Evolutionary conservation across 2,797 vertebrate genomes (phyloP).

Genomic region (Hippocampus kuda): DNA sequence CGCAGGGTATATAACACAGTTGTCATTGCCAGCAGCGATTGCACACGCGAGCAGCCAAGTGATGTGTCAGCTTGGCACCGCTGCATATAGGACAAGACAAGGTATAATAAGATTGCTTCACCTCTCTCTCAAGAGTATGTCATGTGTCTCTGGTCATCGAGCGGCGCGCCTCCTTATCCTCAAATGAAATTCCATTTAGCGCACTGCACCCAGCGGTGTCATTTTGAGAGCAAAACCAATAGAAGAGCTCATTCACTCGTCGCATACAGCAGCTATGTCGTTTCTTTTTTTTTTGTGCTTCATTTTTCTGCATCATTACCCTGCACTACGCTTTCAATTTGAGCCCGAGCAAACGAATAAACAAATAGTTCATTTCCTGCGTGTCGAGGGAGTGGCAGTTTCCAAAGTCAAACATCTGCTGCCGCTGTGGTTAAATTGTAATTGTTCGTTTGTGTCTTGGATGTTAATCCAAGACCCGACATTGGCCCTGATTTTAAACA

Average conservation of each 20-base stretch:
- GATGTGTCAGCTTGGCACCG: constrained; percentile 54
- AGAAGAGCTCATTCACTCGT: background rate
- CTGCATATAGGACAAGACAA: constrained; percentile 17
- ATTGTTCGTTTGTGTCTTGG: background rate
- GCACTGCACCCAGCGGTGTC: background rate
- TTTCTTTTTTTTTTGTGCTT: background rate
- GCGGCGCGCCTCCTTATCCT: constrained; percentile 31
- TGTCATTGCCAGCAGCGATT: constrained; percentile 51
- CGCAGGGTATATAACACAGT: constrained; percentile 62
- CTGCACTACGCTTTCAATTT: background rate
- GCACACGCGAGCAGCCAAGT: constrained; percentile 53
- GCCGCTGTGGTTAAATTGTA: background rate
- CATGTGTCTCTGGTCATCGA: constrained; percentile 31
- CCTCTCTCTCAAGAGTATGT: constrained; percentile 39
- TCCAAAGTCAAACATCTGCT: background rate
- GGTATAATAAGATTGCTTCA: constrained; percentile 25
- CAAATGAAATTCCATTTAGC: constrained; percentile 10
- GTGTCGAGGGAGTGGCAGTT: background rate
- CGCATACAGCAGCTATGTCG: background rate
- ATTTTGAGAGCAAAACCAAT: constrained; percentile 2
- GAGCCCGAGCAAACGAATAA: constrained; percentile 1
- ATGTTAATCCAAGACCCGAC: background rate
- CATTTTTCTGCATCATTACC: constrained; percentile 1
- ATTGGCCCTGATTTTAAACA: too few relatives aligned
- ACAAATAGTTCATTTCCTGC: constrained; percentile 4